These are phyloP conservation scores for Xyrichtys novacula DNA, from an alignment of 2,797 vertebrate species.

Conservation along the genomic window DNA sequence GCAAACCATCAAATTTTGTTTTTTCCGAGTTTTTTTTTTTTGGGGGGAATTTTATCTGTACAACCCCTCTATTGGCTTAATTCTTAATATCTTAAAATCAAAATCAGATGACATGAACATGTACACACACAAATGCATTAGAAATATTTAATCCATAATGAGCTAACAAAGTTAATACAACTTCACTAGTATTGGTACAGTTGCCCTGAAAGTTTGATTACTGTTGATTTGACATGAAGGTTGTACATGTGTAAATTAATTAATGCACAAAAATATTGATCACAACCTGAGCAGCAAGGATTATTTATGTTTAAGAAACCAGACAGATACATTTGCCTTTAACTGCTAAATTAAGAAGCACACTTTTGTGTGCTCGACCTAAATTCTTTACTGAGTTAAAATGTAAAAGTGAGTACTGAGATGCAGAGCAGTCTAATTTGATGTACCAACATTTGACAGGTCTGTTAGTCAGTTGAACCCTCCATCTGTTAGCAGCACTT, in stretches of 20 bases:
- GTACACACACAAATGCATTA: neutral
- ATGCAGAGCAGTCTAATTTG: neutral
- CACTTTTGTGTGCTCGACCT: neutral
- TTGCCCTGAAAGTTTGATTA: neutral
- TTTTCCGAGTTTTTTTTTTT: too few relatives aligned
- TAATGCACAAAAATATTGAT: neutral
- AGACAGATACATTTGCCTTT: neutral
- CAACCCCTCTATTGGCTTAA: too few relatives aligned
- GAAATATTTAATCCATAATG: neutral
- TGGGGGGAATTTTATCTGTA: too few relatives aligned
- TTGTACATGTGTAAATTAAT: neutral
- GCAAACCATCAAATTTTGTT: too few relatives aligned
- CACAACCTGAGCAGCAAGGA: neutral
- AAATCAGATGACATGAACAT: too few relatives aligned
- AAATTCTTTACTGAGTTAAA: neutral
- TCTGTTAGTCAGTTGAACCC: conserved; percentile 14
- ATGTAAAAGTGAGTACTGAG: neutral
- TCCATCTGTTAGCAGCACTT: conserved; percentile 21
- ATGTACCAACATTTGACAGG: neutral
- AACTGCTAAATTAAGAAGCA: neutral
- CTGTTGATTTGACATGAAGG: neutral
- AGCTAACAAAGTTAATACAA: neutral
- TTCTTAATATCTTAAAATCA: too few relatives aligned
- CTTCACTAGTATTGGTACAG: neutral
- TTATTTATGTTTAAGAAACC: neutral